Percentiles rank a stretch among this genome's conserved stretches.
Evolutionary conservation across 2,888 invertebrate species (phyloP).

Genomic region (Epistrophe grossulariae): DNA sequence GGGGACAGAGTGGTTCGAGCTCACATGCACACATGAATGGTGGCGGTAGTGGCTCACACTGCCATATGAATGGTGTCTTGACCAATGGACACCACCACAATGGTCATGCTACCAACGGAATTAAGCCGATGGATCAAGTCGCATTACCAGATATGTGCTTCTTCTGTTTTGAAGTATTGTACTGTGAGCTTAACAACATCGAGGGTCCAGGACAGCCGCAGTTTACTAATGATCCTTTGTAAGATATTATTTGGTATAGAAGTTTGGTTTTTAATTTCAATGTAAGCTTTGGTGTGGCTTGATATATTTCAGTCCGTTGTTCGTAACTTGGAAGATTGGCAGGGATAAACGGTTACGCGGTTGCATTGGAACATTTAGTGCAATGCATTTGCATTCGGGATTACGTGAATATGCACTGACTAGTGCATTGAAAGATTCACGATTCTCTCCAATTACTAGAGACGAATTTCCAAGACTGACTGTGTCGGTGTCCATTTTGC

Average conservation of each 20-base stretch:
- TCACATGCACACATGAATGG: conserved; percentile 70
- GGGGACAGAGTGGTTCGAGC: conserved; percentile 45
- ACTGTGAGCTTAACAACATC: conserved; percentile 96
- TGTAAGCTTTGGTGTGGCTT: conserved; percentile 44
- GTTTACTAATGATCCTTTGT: conserved; percentile 98
- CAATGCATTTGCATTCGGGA: conserved; percentile 97
- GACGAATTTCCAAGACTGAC: conserved; percentile 97
- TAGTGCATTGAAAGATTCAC: conserved; percentile 98
- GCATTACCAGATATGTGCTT: conserved; percentile 98
- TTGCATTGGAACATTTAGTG: conserved; percentile 99
- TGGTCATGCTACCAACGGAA: conserved; percentile 63
- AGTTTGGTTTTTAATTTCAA: conserved; percentile 49
- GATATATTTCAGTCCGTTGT: conserved; percentile 91
- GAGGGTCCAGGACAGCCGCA: conserved; percentile 95
- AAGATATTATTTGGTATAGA: conserved; percentile 84
- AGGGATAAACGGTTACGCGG: conserved; percentile 97
- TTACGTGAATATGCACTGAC: conserved; percentile 98
- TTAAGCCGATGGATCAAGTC: conserved; percentile 84
- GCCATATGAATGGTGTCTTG: conserved; percentile 78
- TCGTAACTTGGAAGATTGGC: conserved; percentile 99
- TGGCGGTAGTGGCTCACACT: conserved; percentile 53
- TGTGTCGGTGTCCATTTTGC: conserved; percentile 97
- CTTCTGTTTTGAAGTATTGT: conserved; percentile 99
- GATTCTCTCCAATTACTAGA: conserved; percentile 96
- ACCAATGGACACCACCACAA: conserved; percentile 83